phyloP scores from a whole-genome alignment of 1,140 invertebrate genomes.

The Pseudomyrmex gracilis region DNA sequence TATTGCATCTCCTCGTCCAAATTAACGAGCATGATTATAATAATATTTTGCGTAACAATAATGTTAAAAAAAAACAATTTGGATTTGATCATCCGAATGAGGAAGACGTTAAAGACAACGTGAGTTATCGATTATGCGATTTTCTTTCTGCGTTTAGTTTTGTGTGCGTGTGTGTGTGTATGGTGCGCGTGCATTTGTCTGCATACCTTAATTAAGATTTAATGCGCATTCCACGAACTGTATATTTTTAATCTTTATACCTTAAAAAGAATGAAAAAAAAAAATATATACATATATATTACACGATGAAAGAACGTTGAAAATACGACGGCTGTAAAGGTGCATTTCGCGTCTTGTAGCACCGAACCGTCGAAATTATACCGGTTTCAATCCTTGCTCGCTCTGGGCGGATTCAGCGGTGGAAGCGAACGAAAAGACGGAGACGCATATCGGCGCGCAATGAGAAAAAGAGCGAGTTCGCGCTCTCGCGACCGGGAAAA shows the following conservation, averaged over 20 bases:
- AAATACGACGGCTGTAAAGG: constrained; percentile 18
- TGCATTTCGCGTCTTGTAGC: constrained; percentile 12
- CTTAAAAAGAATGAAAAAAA: not conserved
- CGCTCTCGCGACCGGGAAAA: no score
- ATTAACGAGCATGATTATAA: no score
- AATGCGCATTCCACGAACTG: constrained; percentile 29
- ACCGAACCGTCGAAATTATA: constrained; percentile 46
- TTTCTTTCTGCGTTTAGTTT: not conserved
- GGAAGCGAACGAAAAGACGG: constrained; percentile 23
- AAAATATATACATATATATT: no score
- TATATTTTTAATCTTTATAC: not conserved
- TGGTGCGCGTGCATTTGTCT: no score
- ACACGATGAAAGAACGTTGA: not conserved
- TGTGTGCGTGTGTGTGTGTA: not conserved
- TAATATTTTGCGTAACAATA: no score
- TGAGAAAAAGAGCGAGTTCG: no score
- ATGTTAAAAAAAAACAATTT: no score
- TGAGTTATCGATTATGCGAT: not conserved
- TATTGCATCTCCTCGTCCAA: no score
- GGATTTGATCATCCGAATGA: not conserved
- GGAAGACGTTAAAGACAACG: not conserved
- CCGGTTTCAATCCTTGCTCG: constrained; percentile 42
- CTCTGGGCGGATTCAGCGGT: constrained; percentile 21
- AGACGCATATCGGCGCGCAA: not conserved
- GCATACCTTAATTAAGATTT: not conserved